phyloP scores from a whole-genome alignment of 1,140 invertebrate species.

The Eubasilissa regina region DNA sequence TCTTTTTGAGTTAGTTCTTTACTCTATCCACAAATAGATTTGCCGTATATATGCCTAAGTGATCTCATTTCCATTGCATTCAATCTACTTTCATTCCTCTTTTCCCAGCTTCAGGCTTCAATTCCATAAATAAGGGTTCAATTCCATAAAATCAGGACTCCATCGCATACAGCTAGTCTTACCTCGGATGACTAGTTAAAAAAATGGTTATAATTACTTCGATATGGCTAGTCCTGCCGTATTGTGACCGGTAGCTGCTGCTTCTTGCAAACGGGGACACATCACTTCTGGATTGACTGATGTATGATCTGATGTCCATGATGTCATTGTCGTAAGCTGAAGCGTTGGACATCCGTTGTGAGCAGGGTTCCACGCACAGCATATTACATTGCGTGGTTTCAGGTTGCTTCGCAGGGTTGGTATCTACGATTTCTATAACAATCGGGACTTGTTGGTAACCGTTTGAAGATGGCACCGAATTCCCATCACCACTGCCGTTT shows the following conservation, averaged over 20 bases:
- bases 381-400: slow-evolving; percentile 22
- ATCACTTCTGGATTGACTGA: slow-evolving; percentile 79
- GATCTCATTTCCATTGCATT: too few species aligned
- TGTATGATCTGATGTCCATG: slow-evolving; percentile 79
- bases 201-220: slow-evolving; percentile 51
- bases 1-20: too few species aligned
- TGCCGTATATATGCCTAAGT: too few species aligned
- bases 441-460: slow-evolving; percentile 77
- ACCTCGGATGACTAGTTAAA: too few species aligned
- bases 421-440: slow-evolving; percentile 75
- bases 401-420: slow-evolving; percentile 61
- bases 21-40: too few species aligned
- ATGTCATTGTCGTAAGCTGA: slow-evolving; percentile 71
- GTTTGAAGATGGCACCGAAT: slow-evolving; percentile 64
- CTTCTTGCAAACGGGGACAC: slow-evolving; percentile 76
- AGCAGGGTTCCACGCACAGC: slow-evolving; percentile 44
- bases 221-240: slow-evolving; percentile 70
- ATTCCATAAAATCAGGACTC: too few species aligned
- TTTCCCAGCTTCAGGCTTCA: too few species aligned
- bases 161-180: too few species aligned
- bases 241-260: slow-evolving; percentile 77
- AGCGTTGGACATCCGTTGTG: slow-evolving; percentile 51
- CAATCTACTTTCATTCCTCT: too few species aligned
- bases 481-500: slow-evolving; percentile 62
- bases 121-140: too few species aligned